Evolutionary conservation across 2,797 vertebrate genomes (phyloP), one percentile per base, ranked within the genome.

Genomic region (Anguilla marmorata): DNA sequence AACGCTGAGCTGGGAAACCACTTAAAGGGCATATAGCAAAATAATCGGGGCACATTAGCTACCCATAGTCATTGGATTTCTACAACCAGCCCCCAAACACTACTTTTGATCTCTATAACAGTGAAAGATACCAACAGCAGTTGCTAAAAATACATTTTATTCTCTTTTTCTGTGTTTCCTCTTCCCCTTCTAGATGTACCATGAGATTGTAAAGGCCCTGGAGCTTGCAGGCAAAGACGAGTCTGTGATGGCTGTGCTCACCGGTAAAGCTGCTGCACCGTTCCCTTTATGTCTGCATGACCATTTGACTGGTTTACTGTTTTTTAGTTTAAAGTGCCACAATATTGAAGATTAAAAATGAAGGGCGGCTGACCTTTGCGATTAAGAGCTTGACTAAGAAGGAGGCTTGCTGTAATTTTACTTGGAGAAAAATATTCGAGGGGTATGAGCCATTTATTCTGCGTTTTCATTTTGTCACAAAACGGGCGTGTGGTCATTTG

Each of bases 171-270:
- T 86, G 86, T 88, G 37, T 50, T 16, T 84, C 66, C 48, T 87
- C 16, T 16, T 80, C n/a, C 8, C 19, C 37, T 82, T 48, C 21
- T 90, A 99, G 98, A 99, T 98, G 97, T 99, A 99, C 93, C 90
- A 88, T 0, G 98, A 99, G 90, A 95, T 99, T 84, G 94, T 97
- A 0, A 92, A 91, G 60, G 98, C 97, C 0, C 95, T 99, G 92
- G 93, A 96, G 86, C 94, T 96, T 88, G 98, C 98, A 3, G 95
- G 95, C 0, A 96, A 95, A 84, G 96, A 98, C 89, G 93, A 96
- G 56, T 98, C 97, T 0, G 90, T 93, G 88, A 87, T 99, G 91
- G 95, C 97, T 0, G 98, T 98, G 30, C 21, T 99, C 41, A 99
- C 98, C 84, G 98, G 98, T 99, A 94, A 76, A 74, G 9, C 16